A percentile compares a stretch with the other conserved stretches of the same genome.
phyloP scores from a whole-genome alignment of 2,797 vertebrate genomes.

The Sebastes taczanowskii region DNA sequence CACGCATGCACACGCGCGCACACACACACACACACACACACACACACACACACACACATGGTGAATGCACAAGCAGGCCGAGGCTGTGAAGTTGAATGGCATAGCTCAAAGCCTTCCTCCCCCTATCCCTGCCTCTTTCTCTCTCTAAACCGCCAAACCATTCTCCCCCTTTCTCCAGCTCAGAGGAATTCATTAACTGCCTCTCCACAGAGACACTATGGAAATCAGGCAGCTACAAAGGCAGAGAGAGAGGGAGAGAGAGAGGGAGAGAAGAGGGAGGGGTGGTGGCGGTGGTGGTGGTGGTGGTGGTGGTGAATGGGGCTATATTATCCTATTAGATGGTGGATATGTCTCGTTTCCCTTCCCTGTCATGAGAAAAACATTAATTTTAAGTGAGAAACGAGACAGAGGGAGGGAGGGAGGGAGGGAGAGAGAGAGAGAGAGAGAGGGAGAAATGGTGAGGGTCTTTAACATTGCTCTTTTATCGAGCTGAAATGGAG shows the following conservation, averaged over 20 bases:
- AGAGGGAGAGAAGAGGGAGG: conserved; percentile 57
- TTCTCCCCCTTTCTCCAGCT: conserved; percentile 94
- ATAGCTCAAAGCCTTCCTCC: conserved; percentile 93
- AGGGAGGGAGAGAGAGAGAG: conserved; percentile 28
- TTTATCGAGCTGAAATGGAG: conserved; percentile 97
- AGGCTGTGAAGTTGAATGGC: conserved; percentile 97
- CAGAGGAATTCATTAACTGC: conserved; percentile 97
- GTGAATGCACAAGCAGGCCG: conserved; percentile 95
- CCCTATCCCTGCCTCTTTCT: conserved; percentile 77
- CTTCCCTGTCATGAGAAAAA: conserved; percentile 83
- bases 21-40: conserved; percentile 20
- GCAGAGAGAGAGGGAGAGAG: conserved; percentile 90
- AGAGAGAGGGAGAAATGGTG: conserved; percentile 49
- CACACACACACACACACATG: conserved; percentile 38
- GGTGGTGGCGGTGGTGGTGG: conserved; percentile 21
- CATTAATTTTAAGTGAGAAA: conserved; percentile 84
- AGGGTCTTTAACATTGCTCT: conserved; percentile 88
- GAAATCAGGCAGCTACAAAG: conserved; percentile 96
- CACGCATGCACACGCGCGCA: neutral
- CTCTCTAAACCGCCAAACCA: conserved; percentile 86
- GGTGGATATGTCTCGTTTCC: conserved; percentile 84
- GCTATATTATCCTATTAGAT: conserved; percentile 86
- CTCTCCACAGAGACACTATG: conserved; percentile 97
- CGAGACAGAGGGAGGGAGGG: conserved; percentile 52
- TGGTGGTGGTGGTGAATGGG: conserved; percentile 68